Evolutionary conservation across 2,113 vertebrate species (phyloP), one percentile per base, ranked within the genome.

Genomic region (Vulpes lagopus): DNA sequence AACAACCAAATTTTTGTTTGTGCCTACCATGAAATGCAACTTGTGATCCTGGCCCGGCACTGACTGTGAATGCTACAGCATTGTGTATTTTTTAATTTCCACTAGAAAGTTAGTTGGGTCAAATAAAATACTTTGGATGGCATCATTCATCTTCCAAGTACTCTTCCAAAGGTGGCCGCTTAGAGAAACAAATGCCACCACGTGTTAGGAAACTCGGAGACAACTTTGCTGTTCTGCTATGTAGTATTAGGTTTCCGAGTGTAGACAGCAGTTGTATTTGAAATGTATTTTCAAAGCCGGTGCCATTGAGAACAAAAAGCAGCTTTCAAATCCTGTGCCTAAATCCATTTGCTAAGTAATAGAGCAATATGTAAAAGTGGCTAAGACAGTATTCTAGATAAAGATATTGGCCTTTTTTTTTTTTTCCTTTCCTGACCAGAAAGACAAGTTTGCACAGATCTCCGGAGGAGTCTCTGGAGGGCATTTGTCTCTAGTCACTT

Each of bases 121-220:
- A 95, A 35, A 96, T 60, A 53, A 94, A 83, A 74, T 11, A 49
- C 57, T n/a, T n/a, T 79, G 53, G 95, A 91, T 83, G 49, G 53
- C 20, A 88, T 22, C 53, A 60, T 60, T 94, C 38, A 78, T 11
- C 30, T 86, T 87, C 78, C 71, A 82, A 89, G 79, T 59, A 49
- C 25, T 78, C 89, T 96, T 32, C 3, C 1, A 94, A 84, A 1
- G 27, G 69, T 22, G 64, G n/a, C 51, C 81, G 93, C 57, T 71
- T 69, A 91, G 60, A 57, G 43, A 69, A 87, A 93, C 35, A 83
- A 65, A 73, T 10, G 35, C 67, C 30, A 9, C 81, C 16, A 67
- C 85, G 27, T 69, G 27, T 59, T 25, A 83, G 83, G 73, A 95
- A 73, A 90, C 79, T 90, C 79, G 53, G 60, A 95, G 17, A 67